phyloP scores from a whole-genome alignment of 2,888 invertebrate genomes.

The Agrochola macilenta region DNA sequence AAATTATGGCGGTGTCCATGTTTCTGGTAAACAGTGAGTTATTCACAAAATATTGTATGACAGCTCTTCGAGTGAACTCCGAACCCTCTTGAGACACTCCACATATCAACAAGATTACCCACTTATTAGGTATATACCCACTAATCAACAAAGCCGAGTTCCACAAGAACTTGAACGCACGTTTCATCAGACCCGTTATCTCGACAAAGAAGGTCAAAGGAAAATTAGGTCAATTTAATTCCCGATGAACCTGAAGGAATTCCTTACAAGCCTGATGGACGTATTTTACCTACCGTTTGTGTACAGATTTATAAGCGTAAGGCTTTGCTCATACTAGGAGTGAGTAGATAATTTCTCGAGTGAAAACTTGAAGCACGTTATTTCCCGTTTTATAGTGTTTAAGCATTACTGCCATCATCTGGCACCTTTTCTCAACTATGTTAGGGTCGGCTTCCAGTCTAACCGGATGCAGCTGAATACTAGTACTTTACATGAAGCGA shows the following conservation, averaged over 20 bases:
- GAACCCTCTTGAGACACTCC: conserved; percentile 3
- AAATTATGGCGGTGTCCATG: neutral
- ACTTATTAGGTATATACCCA: conserved; percentile 12
- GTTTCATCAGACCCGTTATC: conserved; percentile 59
- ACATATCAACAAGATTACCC: conserved; percentile 17
- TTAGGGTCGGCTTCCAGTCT: neutral
- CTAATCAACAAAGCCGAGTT: conserved; percentile 40
- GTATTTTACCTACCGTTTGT: conserved; percentile 64
- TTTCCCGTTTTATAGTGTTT: neutral
- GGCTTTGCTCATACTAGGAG: conserved; percentile 23
- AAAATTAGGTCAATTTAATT: conserved; percentile 72
- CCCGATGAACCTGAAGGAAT: conserved; percentile 68
- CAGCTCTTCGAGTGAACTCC: neutral
- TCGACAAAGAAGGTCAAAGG: conserved; percentile 63
- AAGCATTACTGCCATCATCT: neutral
- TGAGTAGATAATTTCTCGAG: neutral
- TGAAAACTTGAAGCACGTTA: neutral
- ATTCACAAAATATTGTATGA: neutral
- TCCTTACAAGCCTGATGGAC: conserved; percentile 66
- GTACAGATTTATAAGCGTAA: conserved; percentile 54
- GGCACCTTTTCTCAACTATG: neutral
- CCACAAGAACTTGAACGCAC: conserved; percentile 48
- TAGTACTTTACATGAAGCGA: neutral
- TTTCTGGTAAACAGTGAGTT: neutral
- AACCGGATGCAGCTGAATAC: neutral